Percentiles rank a stretch among this genome's conserved stretches.
Conservation (phyloP, 2,113 vertebrate genomes). For the Pheucticus melanocephalus region DNA sequence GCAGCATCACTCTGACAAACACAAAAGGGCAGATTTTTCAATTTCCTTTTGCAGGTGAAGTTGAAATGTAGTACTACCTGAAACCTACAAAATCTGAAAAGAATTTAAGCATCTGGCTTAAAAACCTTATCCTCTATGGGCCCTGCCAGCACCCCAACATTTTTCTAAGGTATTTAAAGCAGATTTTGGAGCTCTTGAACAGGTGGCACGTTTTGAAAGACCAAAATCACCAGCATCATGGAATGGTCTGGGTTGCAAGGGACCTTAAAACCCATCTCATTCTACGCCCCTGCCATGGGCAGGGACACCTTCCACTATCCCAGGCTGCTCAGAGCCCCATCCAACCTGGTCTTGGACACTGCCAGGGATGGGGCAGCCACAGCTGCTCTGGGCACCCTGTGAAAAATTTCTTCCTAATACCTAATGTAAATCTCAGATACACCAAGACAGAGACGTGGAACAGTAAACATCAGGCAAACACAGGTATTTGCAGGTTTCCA, state of each 20-base stretch:
- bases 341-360: fast-evolving
- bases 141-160: background rate
- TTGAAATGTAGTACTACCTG: background rate
- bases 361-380: background rate
- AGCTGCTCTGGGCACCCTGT: background rate
- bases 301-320: background rate
- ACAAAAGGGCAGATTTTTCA: background rate
- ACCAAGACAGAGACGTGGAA: background rate
- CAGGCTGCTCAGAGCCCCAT: background rate
- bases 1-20: background rate
- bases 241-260: background rate
- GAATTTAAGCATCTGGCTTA: background rate
- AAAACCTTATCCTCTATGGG: background rate
- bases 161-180: background rate
- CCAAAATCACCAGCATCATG: background rate
- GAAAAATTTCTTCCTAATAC: no score
- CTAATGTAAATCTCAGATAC: background rate
- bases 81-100: background rate
- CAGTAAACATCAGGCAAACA: background rate
- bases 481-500: background rate
- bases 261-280: background rate
- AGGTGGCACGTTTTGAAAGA: background rate
- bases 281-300: fast-evolving
- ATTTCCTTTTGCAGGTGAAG: background rate
- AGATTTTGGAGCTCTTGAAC: background rate